Base-by-base conservation (phyloP, 2,888 invertebrate species). In the Philaethria dido region DNA sequence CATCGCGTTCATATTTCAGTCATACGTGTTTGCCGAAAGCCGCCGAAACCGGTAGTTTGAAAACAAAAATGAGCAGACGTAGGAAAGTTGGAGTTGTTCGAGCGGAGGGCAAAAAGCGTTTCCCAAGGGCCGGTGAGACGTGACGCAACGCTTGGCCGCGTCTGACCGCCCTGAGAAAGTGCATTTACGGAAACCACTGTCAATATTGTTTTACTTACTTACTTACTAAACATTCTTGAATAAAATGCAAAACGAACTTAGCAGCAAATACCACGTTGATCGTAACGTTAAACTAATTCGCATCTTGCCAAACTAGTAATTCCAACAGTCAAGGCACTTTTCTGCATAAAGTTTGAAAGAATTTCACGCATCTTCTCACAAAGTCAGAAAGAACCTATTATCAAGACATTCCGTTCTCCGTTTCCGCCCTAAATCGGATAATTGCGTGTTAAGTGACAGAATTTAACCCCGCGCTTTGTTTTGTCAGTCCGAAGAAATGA, bases 121-220 rank as follows among this genome's bases (percentile, higher is more conserved):
- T 77, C 77, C 76, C 77, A 73, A 72, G 66, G 72, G 61, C 65
- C 74, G 71, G 71, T 75, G 75, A 67, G 73, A 77, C 78, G 77
- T 75, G 75, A 72, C 78, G 66, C 65, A 69, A 70, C 71, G 72
- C 71, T 71, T 59, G 63, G 66, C 33, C 66, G 68, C 72, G 70
- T 68, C 72, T 66, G 70, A 68, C 74, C 74, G 72, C 68, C 74
- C 75, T 75, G 74, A 75, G 78, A 78, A 77, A 79, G 76, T 64
- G 57, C 54, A 60, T 45, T 60, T 54, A 48, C 18, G 47, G 25
- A 16, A 3, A 47, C 47, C 47, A 22, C 57, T n/a, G 20, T 52
- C 18, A 39, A 55, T 18, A 36, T 39, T 33, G 3, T 39, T 36
- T 36, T 36, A 18, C 14, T 14, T 1, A 52, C 4, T 36, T 36